Evolutionary conservation across 2,797 vertebrate genomes (phyloP).

Genomic region (Columba guinea): DNA sequence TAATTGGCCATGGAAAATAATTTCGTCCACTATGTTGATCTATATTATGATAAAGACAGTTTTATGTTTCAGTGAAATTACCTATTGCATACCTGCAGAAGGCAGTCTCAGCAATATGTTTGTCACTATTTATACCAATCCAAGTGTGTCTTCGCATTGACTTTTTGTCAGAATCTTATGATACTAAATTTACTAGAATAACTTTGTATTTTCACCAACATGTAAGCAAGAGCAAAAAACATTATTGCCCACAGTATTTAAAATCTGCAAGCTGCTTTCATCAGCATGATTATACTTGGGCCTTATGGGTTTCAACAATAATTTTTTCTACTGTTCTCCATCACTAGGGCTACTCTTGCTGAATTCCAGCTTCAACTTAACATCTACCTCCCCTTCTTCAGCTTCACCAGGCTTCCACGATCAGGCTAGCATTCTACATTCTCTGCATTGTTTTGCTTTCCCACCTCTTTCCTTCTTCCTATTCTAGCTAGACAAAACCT

Average conservation of each 20-base stretch:
- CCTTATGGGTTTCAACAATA: background rate
- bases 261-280: background rate
- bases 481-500: background rate
- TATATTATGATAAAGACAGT: background rate
- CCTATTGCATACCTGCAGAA: background rate
- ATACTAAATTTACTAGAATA: background rate
- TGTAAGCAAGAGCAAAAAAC: fast-evolving
- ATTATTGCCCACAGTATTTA: background rate
- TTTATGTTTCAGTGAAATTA: background rate
- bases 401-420: background rate
- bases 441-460: background rate
- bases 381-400: background rate
- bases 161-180: background rate
- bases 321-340: background rate
- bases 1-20: background rate
- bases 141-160: background rate
- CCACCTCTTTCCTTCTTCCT: background rate
- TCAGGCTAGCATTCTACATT: background rate
- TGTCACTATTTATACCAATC: background rate
- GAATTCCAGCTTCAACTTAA: background rate
- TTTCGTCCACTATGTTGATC: background rate
- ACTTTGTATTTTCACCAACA: background rate
- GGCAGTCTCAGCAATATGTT: background rate
- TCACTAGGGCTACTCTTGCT: background rate
- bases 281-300: background rate